These are phyloP conservation scores for Horisme vitalbata DNA, from an alignment of 2,888 invertebrate genomes.

Conservation along the genomic window DNA sequence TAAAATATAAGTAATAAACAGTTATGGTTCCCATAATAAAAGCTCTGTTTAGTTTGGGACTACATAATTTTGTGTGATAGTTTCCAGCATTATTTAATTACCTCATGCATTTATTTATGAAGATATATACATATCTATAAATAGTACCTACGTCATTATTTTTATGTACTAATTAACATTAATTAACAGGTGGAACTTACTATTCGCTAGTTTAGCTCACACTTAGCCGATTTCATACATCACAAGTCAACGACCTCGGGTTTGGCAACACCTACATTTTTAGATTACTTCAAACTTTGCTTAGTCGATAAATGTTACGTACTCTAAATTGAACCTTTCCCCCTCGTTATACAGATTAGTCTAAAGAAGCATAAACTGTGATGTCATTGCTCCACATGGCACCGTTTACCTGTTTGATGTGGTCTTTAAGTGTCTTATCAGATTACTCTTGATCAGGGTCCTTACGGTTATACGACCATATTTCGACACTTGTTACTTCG, in stretches of 20 bases:
- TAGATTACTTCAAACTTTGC: constrained; percentile 29
- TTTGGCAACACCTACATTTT: constrained; percentile 35
- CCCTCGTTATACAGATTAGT: constrained; percentile 20
- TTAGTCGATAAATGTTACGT: constrained; percentile 18
- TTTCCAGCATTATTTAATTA: no score
- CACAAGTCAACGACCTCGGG: constrained; percentile 34
- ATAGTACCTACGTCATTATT: no score
- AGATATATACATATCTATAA: no score
- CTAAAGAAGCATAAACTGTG: constrained; percentile 21
- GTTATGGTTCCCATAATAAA: no score
- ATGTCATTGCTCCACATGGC: constrained; percentile 47
- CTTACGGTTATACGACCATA: constrained; percentile 25
- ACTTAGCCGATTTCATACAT: constrained; percentile 21
- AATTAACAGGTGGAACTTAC: no score
- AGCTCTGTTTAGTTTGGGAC: no score
- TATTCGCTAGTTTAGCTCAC: no score
- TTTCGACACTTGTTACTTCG: constrained; percentile 28
- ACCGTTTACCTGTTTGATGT: constrained; percentile 48
- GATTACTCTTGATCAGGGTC: constrained; percentile 38
- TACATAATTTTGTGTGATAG: no score
- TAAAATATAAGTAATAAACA: no score
- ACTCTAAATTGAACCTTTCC: constrained; percentile 20
- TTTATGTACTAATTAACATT: no score
- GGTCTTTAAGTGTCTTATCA: constrained; percentile 43
- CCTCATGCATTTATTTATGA: no score